Evolutionary conservation across 2,113 vertebrate genomes (phyloP).

Genomic region (Pavo muticus): DNA sequence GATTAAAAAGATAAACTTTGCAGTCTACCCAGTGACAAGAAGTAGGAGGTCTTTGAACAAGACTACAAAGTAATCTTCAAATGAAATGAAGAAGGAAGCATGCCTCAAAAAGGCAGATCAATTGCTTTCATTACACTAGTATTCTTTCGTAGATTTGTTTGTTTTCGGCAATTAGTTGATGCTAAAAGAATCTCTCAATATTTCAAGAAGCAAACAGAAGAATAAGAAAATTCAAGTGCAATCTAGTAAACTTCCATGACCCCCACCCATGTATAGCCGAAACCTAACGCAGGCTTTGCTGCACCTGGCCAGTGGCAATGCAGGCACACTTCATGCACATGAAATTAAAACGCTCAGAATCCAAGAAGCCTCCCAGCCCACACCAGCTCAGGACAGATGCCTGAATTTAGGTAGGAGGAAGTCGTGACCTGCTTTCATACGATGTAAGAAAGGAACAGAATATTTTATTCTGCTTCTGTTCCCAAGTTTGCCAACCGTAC

Average conservation of each 20-base stretch:
- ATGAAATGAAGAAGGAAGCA: not conserved
- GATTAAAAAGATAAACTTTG: not conserved
- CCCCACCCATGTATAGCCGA: not conserved
- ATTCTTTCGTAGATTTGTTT: not conserved
- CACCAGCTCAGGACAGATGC: not conserved
- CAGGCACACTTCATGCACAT: not conserved
- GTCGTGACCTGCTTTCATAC: not conserved
- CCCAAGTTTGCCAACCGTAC: not conserved
- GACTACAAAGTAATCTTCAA: constrained; percentile 63
- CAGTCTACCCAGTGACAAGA: not conserved
- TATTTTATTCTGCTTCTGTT: not conserved
- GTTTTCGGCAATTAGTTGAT: constrained; percentile 16
- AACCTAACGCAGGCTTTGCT: not conserved
- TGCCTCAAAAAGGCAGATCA: constrained; percentile 24
- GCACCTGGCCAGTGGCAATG: not conserved
- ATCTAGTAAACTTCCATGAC: not conserved
- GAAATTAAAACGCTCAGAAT: not conserved
- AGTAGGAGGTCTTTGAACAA: constrained; percentile 48
- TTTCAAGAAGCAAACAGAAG: not conserved
- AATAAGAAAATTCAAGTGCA: not conserved
- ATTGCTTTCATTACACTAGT: not conserved
- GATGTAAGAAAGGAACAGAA: not conserved
- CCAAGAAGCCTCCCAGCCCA: not conserved
- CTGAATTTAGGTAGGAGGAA: not conserved
- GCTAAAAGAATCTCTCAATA: constrained; percentile 23